phyloP scores from a whole-genome alignment of 2,113 vertebrate species.

The Quiscalus mexicanus region DNA sequence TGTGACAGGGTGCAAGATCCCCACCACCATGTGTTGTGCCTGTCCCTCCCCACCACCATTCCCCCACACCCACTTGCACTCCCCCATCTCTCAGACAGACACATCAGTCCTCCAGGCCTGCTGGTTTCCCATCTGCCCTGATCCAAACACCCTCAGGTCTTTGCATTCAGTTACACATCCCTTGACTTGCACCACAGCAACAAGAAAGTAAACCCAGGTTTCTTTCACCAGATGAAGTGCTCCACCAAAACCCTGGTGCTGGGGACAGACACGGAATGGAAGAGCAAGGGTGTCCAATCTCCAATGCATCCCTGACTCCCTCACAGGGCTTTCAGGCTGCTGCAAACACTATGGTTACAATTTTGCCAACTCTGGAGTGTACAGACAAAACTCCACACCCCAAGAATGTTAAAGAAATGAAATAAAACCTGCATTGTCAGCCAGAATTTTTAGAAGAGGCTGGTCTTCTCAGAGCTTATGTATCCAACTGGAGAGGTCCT shows the following conservation, averaged over 20 bases:
- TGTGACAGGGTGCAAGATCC: accelerated
- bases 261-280: accelerated
- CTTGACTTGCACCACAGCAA: background rate
- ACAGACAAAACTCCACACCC: background rate
- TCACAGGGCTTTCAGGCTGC: accelerated
- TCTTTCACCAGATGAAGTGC: background rate
- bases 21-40: accelerated
- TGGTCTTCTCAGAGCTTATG: background rate
- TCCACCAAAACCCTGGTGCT: background rate
- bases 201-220: background rate
- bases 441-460: background rate
- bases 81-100: accelerated
- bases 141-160: background rate
- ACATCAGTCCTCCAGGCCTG: accelerated
- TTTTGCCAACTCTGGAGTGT: background rate
- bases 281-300: background rate
- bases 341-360: background rate
- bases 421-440: background rate
- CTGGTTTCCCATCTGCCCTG: background rate
- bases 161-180: accelerated
- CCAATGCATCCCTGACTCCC: background rate
- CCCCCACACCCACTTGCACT: background rate
- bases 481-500: background rate
- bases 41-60: background rate
- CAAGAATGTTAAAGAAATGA: background rate